Evolutionary conservation across 2,797 vertebrate genomes (phyloP).

Genomic region (Clangula hyemalis): DNA sequence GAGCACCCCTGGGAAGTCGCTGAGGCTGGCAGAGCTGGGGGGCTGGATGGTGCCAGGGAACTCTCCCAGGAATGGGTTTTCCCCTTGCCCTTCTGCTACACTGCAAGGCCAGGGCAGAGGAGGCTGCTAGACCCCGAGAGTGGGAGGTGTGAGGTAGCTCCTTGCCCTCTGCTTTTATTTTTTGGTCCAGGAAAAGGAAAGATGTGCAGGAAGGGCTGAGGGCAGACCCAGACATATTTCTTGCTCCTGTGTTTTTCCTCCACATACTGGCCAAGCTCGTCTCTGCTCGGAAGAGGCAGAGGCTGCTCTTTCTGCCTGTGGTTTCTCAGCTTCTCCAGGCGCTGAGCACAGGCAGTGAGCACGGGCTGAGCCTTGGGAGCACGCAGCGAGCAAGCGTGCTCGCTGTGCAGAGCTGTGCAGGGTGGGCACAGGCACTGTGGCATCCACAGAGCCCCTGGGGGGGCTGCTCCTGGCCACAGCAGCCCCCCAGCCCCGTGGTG

Average conservation of each 20-base stretch:
- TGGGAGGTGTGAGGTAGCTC: not conserved
- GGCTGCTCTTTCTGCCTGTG: not conserved
- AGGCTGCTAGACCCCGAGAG: not conserved
- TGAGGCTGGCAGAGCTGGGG: not conserved
- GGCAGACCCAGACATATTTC: rapidly evolving
- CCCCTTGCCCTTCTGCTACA: not conserved
- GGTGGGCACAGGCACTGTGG: not conserved
- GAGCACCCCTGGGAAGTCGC: not conserved
- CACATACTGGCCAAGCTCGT: not conserved
- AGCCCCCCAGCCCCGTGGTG: not conserved
- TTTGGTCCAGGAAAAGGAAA: not conserved
- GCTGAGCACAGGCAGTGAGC: not conserved
- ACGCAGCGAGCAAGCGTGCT: not conserved
- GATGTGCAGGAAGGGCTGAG: not conserved
- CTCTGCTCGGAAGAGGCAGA: not conserved
- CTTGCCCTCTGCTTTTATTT: not conserved
- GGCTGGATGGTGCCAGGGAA: not conserved
- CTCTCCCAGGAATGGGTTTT: not conserved
- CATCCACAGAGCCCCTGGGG: rapidly evolving
- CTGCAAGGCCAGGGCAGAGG: rapidly evolving
- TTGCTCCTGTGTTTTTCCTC: not conserved
- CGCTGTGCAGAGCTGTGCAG: too few relatives aligned
- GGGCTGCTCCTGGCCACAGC: not conserved
- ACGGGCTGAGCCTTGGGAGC: not conserved
- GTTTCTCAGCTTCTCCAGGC: not conserved